phyloP scores from a whole-genome alignment of 1,140 invertebrate species.

The Oedothorax gibbosus region DNA sequence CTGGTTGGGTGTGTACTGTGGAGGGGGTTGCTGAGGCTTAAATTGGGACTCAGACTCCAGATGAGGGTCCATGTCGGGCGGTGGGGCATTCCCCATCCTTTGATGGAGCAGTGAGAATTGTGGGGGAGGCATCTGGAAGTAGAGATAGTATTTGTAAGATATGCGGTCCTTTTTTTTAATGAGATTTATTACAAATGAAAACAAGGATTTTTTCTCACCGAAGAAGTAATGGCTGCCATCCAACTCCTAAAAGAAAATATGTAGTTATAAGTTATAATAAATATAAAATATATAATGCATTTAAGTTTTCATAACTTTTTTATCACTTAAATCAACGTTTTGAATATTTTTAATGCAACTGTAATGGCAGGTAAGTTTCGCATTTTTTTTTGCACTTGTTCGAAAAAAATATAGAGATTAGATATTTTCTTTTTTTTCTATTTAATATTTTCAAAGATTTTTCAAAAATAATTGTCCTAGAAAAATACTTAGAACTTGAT shows the following conservation, averaged over 20 bases:
- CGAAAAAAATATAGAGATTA: too few species aligned
- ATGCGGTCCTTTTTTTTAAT: background rate
- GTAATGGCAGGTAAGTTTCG: background rate
- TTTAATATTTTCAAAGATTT: too few species aligned
- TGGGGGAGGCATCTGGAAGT: background rate
- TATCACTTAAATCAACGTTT: too few species aligned
- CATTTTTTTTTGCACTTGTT: too few species aligned
- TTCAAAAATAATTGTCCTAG: too few species aligned
- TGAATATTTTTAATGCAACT: background rate
- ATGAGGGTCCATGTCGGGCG: background rate
- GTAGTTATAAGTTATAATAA: background rate
- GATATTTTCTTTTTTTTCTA: too few species aligned
- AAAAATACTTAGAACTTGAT: too few species aligned
- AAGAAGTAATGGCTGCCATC: constrained; percentile 37
- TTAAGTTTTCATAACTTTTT: background rate
- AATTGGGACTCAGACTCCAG: background rate
- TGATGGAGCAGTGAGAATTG: background rate
- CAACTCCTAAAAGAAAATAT: constrained; percentile 39
- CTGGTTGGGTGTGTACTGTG: constrained; percentile 20
- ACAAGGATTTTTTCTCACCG: background rate
- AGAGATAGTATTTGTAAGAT: background rate
- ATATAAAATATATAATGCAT: background rate
- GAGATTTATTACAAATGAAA: too few species aligned
- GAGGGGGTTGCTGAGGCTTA: constrained; percentile 18
- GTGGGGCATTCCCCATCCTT: background rate